A percentile compares a stretch with the other conserved stretches of the same genome.
Conservation (phyloP, 1,140 invertebrate species). For the Holcopasites calliopsidis region DNA sequence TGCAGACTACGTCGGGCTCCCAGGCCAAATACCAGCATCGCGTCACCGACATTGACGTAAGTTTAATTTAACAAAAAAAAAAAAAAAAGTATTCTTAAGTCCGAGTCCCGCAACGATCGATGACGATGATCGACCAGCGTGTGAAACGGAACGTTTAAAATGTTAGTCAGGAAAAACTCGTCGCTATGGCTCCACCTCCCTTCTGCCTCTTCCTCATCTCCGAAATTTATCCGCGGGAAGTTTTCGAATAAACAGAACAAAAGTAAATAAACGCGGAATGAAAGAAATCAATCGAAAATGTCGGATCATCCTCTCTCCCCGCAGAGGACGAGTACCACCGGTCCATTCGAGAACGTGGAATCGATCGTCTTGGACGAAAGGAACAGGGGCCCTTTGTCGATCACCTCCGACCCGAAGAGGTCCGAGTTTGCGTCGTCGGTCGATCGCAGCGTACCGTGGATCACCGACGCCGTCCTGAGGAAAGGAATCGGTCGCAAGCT, state of each 20-base stretch:
- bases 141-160: too few relatives aligned
- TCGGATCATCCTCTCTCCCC: conserved; percentile 50
- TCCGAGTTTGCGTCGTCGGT: not conserved
- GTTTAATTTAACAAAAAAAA: not conserved
- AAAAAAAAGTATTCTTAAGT: not conserved
- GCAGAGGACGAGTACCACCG: conserved; percentile 46
- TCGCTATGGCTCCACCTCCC: conserved; percentile 71
- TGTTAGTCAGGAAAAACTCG: too few relatives aligned
- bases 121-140: not conserved
- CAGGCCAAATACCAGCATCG: not conserved
- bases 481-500: too few relatives aligned
- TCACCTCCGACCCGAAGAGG: not conserved
- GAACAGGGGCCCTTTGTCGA: conserved; percentile 50
- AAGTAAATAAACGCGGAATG: not conserved
- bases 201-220: conserved; percentile 68
- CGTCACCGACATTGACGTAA: conserved; percentile 12
- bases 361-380: conserved; percentile 19
- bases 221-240: not conserved
- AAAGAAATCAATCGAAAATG: conserved; percentile 30
- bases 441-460: not conserved
- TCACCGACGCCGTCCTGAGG: not conserved
- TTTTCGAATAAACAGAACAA: not conserved
- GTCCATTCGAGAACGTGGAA: conserved; percentile 7
- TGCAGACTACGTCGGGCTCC: not conserved
- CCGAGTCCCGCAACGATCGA: conserved; percentile 7